Evolutionary conservation across 2,113 vertebrate genomes (phyloP).

Genomic region (Thermophis baileyi): DNA sequence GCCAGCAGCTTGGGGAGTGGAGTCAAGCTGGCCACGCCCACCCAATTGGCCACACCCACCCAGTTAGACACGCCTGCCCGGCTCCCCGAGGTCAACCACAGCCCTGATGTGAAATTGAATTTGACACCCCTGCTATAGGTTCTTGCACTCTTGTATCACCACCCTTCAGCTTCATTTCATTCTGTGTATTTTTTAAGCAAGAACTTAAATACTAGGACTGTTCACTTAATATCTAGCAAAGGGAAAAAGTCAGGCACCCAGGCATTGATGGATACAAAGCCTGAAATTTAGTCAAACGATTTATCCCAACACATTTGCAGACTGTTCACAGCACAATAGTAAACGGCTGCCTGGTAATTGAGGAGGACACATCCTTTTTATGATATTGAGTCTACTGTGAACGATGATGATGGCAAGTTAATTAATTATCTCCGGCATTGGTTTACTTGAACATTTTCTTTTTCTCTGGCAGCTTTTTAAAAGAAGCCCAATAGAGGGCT

Average conservation of each 20-base stretch:
- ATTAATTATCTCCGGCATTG: conserved; percentile 69
- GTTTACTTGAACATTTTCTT: conserved; percentile 67
- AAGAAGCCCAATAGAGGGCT: conserved; percentile 66
- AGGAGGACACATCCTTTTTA: conserved; percentile 62
- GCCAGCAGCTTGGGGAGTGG: no score
- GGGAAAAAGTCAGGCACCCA: conserved; percentile 46
- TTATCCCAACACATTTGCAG: conserved; percentile 52
- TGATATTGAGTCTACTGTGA: conserved; percentile 53
- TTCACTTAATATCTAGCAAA: conserved; percentile 2
- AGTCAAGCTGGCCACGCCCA: no score
- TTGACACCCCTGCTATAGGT: neutral
- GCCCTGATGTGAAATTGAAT: no score
- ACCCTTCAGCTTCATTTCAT: neutral
- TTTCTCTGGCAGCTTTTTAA: conserved; percentile 58
- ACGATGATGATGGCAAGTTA: conserved; percentile 63
- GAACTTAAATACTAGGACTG: neutral
- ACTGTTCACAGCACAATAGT: conserved; percentile 53
- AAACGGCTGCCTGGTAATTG: conserved; percentile 59
- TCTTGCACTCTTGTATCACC: neutral
- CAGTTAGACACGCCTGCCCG: no score
- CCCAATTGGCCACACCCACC: no score
- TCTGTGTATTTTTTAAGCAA: neutral
- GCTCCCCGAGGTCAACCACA: no score
- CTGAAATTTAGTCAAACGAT: conserved; percentile 55
- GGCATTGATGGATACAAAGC: conserved; percentile 40